Base-by-base conservation (phyloP, 2,797 vertebrate genomes). In the Coluber constrictor region DNA sequence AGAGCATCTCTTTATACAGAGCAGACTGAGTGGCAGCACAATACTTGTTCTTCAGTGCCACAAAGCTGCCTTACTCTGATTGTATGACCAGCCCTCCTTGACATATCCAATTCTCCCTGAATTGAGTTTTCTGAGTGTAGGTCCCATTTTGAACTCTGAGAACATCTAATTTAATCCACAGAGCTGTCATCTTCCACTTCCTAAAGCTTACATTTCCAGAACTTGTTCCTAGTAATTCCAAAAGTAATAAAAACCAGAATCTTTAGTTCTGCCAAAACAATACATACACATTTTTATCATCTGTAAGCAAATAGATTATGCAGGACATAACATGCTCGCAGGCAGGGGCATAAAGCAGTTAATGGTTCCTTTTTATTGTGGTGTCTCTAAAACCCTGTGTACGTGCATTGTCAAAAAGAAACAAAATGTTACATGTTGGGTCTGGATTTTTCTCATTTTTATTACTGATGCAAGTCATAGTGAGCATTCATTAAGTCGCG, bases 241-340 rank as follows among this genome's bases (percentile, higher is more conserved):
- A 25, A 90, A 94, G 92, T 74, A 83, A 92, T 94, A 55, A 91
- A 37, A 86, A 95, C 70, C 70, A 93, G 91, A 37, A 43, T 12
- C 79, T 93, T 90, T 37, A 92, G 0, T 0, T 57, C 87, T 4
- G 18, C 88, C 37, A 25, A 74, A 88, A 51, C 88, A 86, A 87
- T 37, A 10, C 23, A n/a, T 56, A 1, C 12, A 57, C 12, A 32
- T 2, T 66, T n/a, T n/a, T 66, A n/a, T n/a, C n/a, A 3, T 37
- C 70, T 37, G 32, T 20, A 74, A 37, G 70, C 70, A 37, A n/a
- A 74, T 18, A 74, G 70, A 74, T 74, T 18, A 37, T 2, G 89
- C 54, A 92, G 12, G 60, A n/a, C 91, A 79, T 66, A 47, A 90
- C 18, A 91, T 89, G 93, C 1, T 13, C 37, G 55, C 37, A 25